Base-by-base conservation (phyloP, 2,113 vertebrate genomes). In the Sturnira hondurensis region DNA sequence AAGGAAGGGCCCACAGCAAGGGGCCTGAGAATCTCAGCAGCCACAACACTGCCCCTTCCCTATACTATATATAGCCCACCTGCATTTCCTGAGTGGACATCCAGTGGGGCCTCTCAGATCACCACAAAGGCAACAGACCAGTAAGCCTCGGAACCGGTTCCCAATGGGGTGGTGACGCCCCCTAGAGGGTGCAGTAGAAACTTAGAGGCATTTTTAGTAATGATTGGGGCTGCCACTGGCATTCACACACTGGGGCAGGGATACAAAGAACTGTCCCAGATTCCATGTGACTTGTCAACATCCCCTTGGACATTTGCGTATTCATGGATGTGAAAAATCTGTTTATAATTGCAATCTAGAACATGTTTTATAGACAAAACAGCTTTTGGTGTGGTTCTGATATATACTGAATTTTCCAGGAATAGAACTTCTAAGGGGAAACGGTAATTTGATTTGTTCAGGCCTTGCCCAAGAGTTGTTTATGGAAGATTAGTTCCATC, bases 321-420 rank as follows among this genome's bases (percentile, higher is more conserved):
- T 54, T 54, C 10, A 3, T 4, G 45, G 22, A 10, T 38, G 2
- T 77, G 88, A 93, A 91, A 94, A 85, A 43, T 70, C 74, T 93
- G 76, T 81, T 94, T 89, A 52, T 24, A 81, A 81, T 84, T 93
- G 54, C 10, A 94, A 45, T 70, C 47, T 52, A 96, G 65, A 97
- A 77, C 11, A 56, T 61, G 65, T 84, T 92, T 96, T 87, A 65
- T 28, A 84, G 33, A 74, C 17, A 74, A 93, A 76, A 14, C 52
- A 70, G 24, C 65, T 77, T 85, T 54, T 38, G 74, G 71, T 89
- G 50, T 94, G 56, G 73, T 94, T 97, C 96, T 90, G 92, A 97
- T 86, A 80, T 54, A 54, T 4, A 92, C 5, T 76, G 36, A 65
- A 58, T 91, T 76, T 78, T 87, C 81, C 6, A 95, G 88, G 85